Evolutionary conservation across 1,140 invertebrate genomes (phyloP), one percentile per base, ranked within the genome.

Genomic region (Lamellibrachia luymesi): DNA sequence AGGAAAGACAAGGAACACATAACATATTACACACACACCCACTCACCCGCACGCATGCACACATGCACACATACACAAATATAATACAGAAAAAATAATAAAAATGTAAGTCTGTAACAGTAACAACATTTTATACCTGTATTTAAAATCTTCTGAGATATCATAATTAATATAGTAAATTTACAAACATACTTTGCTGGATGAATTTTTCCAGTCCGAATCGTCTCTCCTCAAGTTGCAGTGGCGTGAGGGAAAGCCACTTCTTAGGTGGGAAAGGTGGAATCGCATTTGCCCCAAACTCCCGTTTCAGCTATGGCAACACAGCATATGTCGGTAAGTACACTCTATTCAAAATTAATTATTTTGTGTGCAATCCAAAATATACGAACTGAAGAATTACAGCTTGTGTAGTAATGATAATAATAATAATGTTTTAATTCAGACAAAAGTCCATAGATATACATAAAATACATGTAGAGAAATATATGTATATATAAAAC

Each of bases 261-360:
- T 98, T 99, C 96, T 99, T 99, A 4, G 98, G 98, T 91, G 99
- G 99, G 97, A 99, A 99, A 92, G 97, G 96, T 91, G 98, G 98
- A 93, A 99, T 95, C 90, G 92, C 93, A 93, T 95, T 94, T 7
- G 94, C 94, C 90, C 95, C 96, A 96, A 96, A 97, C 94, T 96
- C 96, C 94, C 96, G 96, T 94, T 96, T 96, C 25, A 97, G 94
- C 96, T 97, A 92, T 6, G 94, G 51, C 91, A 93, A 93, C 93
- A 93, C 50, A 93, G 94, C 89, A 92, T 92, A 89, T 2, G 64
- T 80, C 25, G 64, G 13, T 80, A 17, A 80, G 4, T 80, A 2
- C 25, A 22, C 64, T 4, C 64, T 6, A 80, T 80, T 22, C 13
- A 80, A 22, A 80, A 80, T 6, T 0, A 4, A 80, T 80, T 80